Conservation (phyloP, 2,113 vertebrate species). For the Hemiscyllium ocellatum region DNA sequence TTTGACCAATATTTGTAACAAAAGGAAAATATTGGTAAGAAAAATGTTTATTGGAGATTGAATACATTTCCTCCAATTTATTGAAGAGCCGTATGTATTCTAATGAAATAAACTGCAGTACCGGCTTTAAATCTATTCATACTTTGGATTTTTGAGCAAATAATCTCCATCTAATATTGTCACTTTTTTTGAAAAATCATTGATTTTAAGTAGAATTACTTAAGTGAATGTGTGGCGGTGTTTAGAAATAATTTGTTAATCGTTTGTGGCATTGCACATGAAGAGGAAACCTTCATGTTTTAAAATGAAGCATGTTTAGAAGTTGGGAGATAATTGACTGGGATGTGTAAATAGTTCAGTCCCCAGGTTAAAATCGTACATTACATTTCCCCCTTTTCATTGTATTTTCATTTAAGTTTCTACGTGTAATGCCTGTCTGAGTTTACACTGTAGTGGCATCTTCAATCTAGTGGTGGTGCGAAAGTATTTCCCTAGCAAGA, state of each 20-base stretch:
- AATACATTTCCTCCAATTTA: neutral
- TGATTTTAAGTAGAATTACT: neutral
- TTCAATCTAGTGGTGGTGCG: neutral
- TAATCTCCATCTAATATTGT: neutral
- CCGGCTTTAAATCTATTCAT: neutral
- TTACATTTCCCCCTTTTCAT: neutral
- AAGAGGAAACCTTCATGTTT: neutral
- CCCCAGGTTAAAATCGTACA: neutral
- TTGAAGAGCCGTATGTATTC: neutral
- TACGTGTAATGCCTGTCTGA: neutral
- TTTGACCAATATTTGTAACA: neutral
- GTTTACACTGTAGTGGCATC: neutral
- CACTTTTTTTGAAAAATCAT: neutral
- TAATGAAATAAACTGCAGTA: neutral
- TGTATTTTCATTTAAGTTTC: neutral
- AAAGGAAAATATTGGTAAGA: neutral
- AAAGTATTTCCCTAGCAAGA: neutral
- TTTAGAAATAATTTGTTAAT: neutral
- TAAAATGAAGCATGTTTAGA: neutral
- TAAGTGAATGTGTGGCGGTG: no score
- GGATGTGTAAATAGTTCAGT: neutral
- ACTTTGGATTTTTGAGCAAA: neutral
- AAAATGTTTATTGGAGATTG: neutral
- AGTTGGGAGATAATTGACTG: neutral
- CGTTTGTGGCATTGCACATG: neutral